Evolutionary conservation across 2,797 vertebrate genomes (phyloP).

Genomic region (Sylvia borin): DNA sequence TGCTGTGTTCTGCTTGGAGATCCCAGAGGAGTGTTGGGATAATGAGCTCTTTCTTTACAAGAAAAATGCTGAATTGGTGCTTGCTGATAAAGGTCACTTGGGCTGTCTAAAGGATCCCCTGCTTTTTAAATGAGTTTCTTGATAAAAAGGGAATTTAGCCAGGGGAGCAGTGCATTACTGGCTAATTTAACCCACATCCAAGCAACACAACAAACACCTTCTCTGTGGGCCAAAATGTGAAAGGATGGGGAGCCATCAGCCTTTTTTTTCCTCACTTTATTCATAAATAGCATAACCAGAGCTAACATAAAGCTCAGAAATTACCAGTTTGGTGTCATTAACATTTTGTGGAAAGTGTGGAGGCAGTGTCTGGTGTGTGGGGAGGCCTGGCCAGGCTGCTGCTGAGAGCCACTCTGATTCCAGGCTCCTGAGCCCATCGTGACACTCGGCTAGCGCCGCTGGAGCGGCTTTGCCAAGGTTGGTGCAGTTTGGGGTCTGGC

Average conservation of each 20-base stretch:
- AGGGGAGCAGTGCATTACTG: neutral
- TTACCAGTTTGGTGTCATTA: neutral
- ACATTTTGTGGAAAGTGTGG: neutral
- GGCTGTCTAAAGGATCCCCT: neutral
- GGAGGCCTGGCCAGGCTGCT: neutral
- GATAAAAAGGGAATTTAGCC: neutral
- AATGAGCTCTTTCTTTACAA: slow-evolving; percentile 2
- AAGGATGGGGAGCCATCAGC: neutral
- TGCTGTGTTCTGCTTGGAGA: neutral
- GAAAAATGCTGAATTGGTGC: neutral
- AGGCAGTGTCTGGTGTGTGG: fast-evolving
- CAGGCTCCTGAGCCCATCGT: neutral
- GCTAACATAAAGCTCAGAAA: neutral
- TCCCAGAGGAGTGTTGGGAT: neutral
- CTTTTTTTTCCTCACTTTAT: neutral
- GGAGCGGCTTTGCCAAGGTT: neutral
- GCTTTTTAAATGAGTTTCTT: neutral
- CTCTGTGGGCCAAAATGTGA: neutral
- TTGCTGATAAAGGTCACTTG: neutral
- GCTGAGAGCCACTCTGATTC: neutral
- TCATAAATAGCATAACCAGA: neutral
- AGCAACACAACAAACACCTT: neutral
- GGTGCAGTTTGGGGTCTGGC: neutral
- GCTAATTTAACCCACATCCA: neutral
- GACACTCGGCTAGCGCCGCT: neutral